Conservation (phyloP, 2,888 invertebrate species). For the Epinotia demarniana region DNA sequence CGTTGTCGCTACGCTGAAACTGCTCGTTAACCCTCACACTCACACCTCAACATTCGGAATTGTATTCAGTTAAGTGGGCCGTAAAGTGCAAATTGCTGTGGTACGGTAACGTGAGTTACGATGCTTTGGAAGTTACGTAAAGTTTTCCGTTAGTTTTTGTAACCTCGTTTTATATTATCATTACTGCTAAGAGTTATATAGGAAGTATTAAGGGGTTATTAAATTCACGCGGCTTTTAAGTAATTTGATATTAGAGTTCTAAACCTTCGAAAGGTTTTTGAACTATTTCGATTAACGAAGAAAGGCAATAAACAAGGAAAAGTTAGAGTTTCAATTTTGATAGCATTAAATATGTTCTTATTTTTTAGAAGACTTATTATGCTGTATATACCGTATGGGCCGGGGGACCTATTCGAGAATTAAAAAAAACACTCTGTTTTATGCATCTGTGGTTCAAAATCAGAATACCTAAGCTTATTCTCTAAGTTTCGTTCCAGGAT, state of each 20-base stretch:
- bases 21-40: not conserved
- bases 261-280: not conserved
- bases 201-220: constrained; percentile 5
- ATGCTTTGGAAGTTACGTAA: constrained; percentile 2
- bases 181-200: constrained; percentile 14
- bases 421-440: too few relatives aligned
- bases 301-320: not conserved
- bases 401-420: too few relatives aligned
- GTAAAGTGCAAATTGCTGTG: not conserved
- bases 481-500: too few relatives aligned
- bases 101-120: not conserved
- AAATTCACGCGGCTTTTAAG: not conserved
- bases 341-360: not conserved
- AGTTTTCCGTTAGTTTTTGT: constrained; percentile 36
- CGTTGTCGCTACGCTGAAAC: constrained; percentile 24
- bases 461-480: too few relatives aligned
- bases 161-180: constrained; percentile 14
- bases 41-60: not conserved
- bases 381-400: too few relatives aligned
- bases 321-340: not conserved
- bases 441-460: too few relatives aligned
- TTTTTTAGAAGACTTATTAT: too few relatives aligned
- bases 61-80: not conserved
- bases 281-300: not conserved
- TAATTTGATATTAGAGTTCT: not conserved